Evolutionary conservation across 2,888 invertebrate species (phyloP).

Genomic region (Strigamia maritima): DNA sequence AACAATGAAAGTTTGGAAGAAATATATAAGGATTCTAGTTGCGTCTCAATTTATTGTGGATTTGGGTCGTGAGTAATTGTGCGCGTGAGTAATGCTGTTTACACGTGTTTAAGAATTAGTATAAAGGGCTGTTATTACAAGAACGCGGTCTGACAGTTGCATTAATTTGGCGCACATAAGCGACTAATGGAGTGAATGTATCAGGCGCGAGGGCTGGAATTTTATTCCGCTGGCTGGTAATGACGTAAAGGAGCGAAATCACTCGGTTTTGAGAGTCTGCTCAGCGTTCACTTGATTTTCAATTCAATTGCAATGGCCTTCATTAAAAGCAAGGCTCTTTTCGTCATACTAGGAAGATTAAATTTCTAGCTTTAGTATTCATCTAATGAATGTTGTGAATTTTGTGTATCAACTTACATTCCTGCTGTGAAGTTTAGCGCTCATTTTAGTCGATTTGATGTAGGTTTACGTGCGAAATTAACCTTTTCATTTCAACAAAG

Average conservation of each 20-base stretch:
- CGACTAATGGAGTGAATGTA: not conserved
- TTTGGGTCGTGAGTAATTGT: not conserved
- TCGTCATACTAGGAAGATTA: not conserved
- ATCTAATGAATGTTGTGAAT: conserved; percentile 26
- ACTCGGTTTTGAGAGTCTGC: not conserved
- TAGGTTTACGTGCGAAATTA: not conserved
- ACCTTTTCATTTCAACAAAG: conserved; percentile 11
- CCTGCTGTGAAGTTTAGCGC: conserved; percentile 12
- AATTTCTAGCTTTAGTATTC: not conserved
- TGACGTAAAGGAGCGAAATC: conserved; percentile 6
- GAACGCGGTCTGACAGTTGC: not conserved
- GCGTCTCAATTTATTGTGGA: not conserved
- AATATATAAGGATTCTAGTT: conserved; percentile 15
- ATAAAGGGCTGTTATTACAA: conserved; percentile 17
- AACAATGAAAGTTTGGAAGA: not conserved
- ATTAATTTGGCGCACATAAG: not conserved
- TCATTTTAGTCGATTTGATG: not conserved
- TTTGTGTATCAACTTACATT: conserved; percentile 15
- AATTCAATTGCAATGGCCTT: conserved; percentile 19
- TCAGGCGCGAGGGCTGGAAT: not conserved
- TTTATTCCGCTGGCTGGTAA: not conserved
- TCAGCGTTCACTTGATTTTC: not conserved
- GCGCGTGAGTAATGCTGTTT: conserved; percentile 16
- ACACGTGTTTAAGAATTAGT: conserved; percentile 25
- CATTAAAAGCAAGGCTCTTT: not conserved